phyloP scores from a whole-genome alignment of 2,888 invertebrate genomes.

The Acronicta leporina region DNA sequence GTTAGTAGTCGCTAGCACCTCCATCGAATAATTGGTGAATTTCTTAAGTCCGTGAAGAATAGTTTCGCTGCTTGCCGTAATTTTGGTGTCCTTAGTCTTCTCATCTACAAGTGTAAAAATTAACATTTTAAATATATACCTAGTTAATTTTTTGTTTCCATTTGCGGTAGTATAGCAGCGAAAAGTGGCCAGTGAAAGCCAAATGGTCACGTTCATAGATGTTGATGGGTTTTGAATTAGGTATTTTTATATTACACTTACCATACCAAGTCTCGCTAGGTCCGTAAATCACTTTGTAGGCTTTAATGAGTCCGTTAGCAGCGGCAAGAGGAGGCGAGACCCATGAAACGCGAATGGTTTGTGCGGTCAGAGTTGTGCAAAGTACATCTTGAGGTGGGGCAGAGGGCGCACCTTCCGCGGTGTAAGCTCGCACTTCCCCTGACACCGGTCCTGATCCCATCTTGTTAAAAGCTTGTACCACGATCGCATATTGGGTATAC shows the following conservation, averaged over 20 bases:
- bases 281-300: slow-evolving; percentile 98
- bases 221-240: too few relatives aligned
- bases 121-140: background rate
- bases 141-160: too few relatives aligned
- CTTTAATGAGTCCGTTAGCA: slow-evolving; percentile 98
- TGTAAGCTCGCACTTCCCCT: slow-evolving; percentile 96
- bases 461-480: slow-evolving; percentile 98
- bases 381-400: slow-evolving; percentile 97
- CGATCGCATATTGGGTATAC: slow-evolving; percentile 98
- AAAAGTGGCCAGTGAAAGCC: too few relatives aligned
- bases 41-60: slow-evolving; percentile 98
- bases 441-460: slow-evolving; percentile 97
- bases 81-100: slow-evolving; percentile 96
- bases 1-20: slow-evolving; percentile 97
- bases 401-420: slow-evolving; percentile 97
- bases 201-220: too few relatives aligned
- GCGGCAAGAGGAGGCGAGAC: slow-evolving; percentile 97
- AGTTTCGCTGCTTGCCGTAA: slow-evolving; percentile 97
- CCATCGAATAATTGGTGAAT: slow-evolving; percentile 99
- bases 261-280: slow-evolving; percentile 98
- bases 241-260: slow-evolving; percentile 86
- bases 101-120: slow-evolving; percentile 90
- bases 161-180: too few relatives aligned
- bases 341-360: slow-evolving; percentile 98
- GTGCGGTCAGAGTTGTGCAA: slow-evolving; percentile 97